Base-by-base conservation (phyloP, 2,888 invertebrate genomes). In the Himalopsyche tibetana region DNA sequence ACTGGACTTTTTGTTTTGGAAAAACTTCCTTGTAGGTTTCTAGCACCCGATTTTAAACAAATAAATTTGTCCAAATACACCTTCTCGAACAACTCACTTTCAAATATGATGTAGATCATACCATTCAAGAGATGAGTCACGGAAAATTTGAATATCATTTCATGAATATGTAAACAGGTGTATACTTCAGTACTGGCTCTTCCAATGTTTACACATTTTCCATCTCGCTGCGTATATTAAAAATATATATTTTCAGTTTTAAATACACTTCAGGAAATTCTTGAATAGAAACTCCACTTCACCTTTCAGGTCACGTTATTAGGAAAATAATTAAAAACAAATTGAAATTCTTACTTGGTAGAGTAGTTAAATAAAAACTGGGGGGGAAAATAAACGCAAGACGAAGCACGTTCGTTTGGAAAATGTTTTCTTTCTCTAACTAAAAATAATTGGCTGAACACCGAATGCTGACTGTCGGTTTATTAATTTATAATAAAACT, bases 291-390 rank as follows among this genome's bases (percentile, higher is more conserved):
- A 19, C 63, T 63, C 63, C 19, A 63, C 63, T 63, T 11, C 8
- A 63, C 63, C 63, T 63, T 19, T 63, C 63, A 63, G 63, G 63
- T 63, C 63, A 63, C 63, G 63, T 63, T 19, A 63, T 63, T 63
- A 63, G 63, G 19, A 63, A 63, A 63, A 63, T 63, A 63, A 63
- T 63, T 63, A 63, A 63, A 63, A 19, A 63, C 63, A 63, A 63
- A 63, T 63, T 63, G 19, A 63, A 63, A 63, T 63, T 63, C 63
- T 63, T 63, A 63, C 63, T 63, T 63, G 19, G 11, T 28, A 9
- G 19, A 28, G 63, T 63, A 63, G 63, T 63, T 63, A 63, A 45
- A 45, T 4, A 19, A 17, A 55, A 55, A 55, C 12, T 11, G 63
- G 51, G 51, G 3, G 4, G 19, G 19, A 63, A 63, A 63, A 5